phyloP scores from a whole-genome alignment of 2,888 invertebrate species.

The Cryptosula pallasiana region DNA sequence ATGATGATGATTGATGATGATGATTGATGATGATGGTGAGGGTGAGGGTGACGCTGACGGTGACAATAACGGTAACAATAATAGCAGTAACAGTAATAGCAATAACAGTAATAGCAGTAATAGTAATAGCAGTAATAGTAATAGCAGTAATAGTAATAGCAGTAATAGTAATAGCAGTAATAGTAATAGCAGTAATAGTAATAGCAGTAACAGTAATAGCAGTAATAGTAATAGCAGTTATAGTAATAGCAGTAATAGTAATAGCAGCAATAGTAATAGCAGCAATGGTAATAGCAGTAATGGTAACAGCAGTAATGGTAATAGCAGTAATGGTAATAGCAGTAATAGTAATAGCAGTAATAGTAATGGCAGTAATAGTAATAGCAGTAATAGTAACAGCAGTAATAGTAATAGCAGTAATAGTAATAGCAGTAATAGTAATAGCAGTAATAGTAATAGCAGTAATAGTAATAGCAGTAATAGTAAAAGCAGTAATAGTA shows the following conservation, averaged over 20 bases:
- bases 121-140: too few species aligned
- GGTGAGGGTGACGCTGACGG: neutral
- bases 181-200: neutral
- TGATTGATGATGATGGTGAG: too few species aligned
- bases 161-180: too few species aligned
- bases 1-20: too few species aligned
- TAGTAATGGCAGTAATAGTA: neutral
- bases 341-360: neutral
- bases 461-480: neutral
- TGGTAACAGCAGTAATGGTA: neutral
- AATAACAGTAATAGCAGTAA: too few species aligned
- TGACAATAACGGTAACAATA: too few species aligned
- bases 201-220: neutral
- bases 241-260: neutral
- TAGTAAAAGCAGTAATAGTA: too few species aligned
- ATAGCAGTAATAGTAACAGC: constrained; percentile 53
- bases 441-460: neutral
- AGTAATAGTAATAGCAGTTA: neutral
- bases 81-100: too few species aligned
- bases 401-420: neutral
- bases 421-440: neutral
- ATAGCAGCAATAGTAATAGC: neutral
- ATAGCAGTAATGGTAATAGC: neutral
- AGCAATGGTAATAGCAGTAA: neutral
- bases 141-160: too few species aligned